Evolutionary conservation across 2,797 vertebrate genomes (phyloP).

Genomic region (Propithecus perrieri): DNA sequence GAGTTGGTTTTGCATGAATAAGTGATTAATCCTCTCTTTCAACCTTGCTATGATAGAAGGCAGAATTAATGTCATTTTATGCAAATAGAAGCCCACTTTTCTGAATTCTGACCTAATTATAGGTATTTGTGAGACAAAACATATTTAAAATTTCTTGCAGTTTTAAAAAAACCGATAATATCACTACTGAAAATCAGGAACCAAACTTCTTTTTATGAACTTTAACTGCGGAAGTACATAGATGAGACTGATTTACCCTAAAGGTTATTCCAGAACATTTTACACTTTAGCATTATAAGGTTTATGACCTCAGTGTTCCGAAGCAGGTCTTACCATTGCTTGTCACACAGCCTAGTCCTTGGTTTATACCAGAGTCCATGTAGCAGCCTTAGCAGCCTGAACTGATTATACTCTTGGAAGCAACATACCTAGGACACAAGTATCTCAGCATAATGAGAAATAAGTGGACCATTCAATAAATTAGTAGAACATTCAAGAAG

Average conservation of each 20-base stretch:
- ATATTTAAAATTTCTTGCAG: neutral
- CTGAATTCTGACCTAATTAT: conserved; percentile 82
- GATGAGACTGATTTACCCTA: neutral
- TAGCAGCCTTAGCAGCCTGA: neutral
- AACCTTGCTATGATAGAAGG: conserved; percentile 80
- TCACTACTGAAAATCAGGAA: conserved; percentile 42
- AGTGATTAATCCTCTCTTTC: conserved; percentile 82
- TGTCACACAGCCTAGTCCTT: neutral
- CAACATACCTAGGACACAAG: neutral
- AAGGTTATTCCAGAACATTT: neutral
- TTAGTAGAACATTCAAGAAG: neutral
- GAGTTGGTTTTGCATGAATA: conserved; percentile 85
- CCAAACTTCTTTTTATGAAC: neutral
- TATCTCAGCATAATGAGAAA: neutral
- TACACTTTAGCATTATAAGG: neutral
- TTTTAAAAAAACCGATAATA: conserved; percentile 15
- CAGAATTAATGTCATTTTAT: conserved; percentile 83
- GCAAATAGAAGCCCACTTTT: conserved; percentile 78
- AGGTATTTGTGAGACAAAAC: conserved; percentile 75
- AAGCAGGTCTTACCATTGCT: neutral
- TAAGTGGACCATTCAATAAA: neutral
- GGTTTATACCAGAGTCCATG: neutral
- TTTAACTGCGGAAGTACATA: conserved; percentile 24
- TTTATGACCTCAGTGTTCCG: neutral
- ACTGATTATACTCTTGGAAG: neutral